A percentile compares a stretch with the other conserved stretches of the same genome.
Conservation (phyloP, 2,113 vertebrate species). For the Maccullochella peelii region DNA sequence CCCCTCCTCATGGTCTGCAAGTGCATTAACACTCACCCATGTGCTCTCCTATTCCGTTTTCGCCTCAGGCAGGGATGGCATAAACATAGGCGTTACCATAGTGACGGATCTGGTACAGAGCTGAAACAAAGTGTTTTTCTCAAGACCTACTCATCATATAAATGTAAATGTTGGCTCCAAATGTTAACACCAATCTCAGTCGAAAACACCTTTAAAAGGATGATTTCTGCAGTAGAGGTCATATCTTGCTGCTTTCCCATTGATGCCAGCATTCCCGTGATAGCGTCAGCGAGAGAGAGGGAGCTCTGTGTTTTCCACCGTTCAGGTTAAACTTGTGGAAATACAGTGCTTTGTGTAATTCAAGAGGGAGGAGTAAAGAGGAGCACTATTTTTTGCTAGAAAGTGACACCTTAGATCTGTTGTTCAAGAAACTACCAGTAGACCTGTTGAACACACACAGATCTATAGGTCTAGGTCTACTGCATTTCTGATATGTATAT, state of each 20-base stretch:
- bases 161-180: constrained; percentile 21
- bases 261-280: neutral
- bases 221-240: constrained; percentile 14
- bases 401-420: constrained; percentile 9
- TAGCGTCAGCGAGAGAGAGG: neutral
- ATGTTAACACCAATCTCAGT: neutral
- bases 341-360: neutral
- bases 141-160: constrained; percentile 15
- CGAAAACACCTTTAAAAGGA: constrained; percentile 21
- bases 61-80: constrained; percentile 17
- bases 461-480: neutral
- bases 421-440: neutral
- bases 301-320: neutral
- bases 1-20: constrained; percentile 14
- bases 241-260: constrained; percentile 9
- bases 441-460: neutral
- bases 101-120: constrained; percentile 30
- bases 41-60: constrained; percentile 28
- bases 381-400: neutral
- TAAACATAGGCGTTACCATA: constrained; percentile 63
- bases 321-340: constrained; percentile 13
- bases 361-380: neutral
- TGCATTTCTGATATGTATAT: neutral
- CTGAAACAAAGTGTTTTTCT: constrained; percentile 27
- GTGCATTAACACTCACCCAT: constrained; percentile 31